These are phyloP conservation scores for Polyploca ridens DNA, from an alignment of 2,888 invertebrate species.

Conservation along the genomic window DNA sequence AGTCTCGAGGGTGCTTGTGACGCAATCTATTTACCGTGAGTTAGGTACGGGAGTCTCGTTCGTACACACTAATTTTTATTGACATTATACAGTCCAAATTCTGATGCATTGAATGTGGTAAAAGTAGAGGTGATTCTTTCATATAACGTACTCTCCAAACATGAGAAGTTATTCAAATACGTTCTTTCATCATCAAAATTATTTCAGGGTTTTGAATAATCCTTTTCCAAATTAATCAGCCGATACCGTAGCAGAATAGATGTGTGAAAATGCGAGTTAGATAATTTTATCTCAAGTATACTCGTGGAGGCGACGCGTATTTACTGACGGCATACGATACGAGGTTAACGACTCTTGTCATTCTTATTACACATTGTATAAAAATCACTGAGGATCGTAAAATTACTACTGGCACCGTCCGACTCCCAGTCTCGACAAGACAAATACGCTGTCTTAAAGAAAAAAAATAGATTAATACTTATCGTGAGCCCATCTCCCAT, in stretches of 20 bases:
- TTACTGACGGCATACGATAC: conserved; percentile 2
- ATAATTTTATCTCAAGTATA: conserved; percentile 11
- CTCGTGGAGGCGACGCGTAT: conserved; percentile 3
- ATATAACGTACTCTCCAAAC: too few species aligned
- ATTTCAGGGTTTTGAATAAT: neutral
- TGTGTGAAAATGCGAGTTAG: conserved; percentile 14
- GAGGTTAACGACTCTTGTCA: conserved; percentile 44
- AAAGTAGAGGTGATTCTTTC: too few species aligned
- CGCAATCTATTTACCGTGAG: conserved; percentile 44
- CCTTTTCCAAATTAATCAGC: neutral
- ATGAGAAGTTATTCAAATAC: too few species aligned
- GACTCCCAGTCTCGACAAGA: conserved; percentile 35
- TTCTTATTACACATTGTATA: conserved; percentile 38
- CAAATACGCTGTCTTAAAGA: conserved; percentile 34
- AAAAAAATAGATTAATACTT: conserved; percentile 54
- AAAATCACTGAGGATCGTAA: conserved; percentile 44
- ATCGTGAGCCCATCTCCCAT: conserved; percentile 51
- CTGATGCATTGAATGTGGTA: neutral
- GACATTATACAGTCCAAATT: conserved; percentile 29
- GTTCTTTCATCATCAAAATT: neutral
- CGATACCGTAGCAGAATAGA: conserved; percentile 11
- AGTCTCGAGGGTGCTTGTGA: conserved; percentile 39
- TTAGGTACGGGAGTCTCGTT: conserved; percentile 37
- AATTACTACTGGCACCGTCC: conserved; percentile 36
- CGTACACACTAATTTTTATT: conserved; percentile 52